Evolutionary conservation across 2,113 vertebrate genomes (phyloP), one percentile per base, ranked within the genome.

Genomic region (Neotragus pygmaeus): DNA sequence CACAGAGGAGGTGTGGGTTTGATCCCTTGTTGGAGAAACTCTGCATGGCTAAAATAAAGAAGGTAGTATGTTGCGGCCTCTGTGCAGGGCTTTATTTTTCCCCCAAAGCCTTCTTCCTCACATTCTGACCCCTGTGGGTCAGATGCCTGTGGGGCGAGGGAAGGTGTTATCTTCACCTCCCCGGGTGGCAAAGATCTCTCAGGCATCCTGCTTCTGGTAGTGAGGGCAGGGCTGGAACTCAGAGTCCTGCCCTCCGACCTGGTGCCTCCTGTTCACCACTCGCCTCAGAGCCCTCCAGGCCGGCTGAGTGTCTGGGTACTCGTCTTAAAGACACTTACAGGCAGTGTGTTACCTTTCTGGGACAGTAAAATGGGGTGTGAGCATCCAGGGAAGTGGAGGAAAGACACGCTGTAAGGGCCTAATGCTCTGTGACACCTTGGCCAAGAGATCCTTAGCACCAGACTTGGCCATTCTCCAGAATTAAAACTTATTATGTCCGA

Each of bases 401-500:
- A 78, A 85, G 88, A 36, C 39, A 45, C 10, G 25, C 12, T 28
- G 19, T 3, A 7, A 3, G 4, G 11, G 51, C 39, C 82, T 82
- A 47, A 43, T 25, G 39, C 47, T 64, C 90, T 27, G 43, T 81
- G 81, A 96, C 55, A 80, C 47, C 51, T 39, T 95, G 62, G 83
- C 88, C 85, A 92, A 73, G 78, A 88, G 80, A 93, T 60, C 92
- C 94, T 83, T 43, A 97, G 81, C 96, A 92, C 47, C 36, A 45
- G 77, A 95, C 94, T 6, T 80, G 62, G 96, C 88, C 88, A 87
- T 94, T 91, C 86, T 97, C 96, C 95, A 97, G 88, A 97, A 96
- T 78, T 70, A 88, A 97, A 97, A 97, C 70, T 53, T 98, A 73
- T 96, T 96, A 94, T 39, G 85, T 88, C 62, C 58, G 43, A 53